A percentile compares a stretch with the other conserved stretches of the same genome.
Evolutionary conservation across 2,888 invertebrate species (phyloP).

Genomic region (Epistrophella euchroma): DNA sequence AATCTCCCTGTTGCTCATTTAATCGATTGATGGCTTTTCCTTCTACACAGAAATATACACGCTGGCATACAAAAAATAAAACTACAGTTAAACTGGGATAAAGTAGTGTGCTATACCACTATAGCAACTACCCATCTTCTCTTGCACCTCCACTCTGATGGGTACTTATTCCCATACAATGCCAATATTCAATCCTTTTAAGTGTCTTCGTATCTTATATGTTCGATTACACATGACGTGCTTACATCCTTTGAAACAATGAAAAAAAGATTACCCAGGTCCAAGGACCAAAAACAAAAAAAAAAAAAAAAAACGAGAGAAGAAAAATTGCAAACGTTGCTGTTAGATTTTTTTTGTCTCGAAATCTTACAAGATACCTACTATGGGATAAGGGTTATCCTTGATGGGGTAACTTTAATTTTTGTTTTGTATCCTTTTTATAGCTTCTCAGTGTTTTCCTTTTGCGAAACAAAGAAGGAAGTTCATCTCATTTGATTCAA

Average conservation of each 20-base stretch:
- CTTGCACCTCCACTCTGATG: background rate
- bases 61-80: background rate
- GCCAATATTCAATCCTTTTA: slow-evolving; percentile 74
- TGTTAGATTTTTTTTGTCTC: background rate
- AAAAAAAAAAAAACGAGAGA: background rate
- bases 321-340: slow-evolving; percentile 63
- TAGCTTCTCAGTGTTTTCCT: slow-evolving; percentile 1
- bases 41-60: slow-evolving; percentile 4
- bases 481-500: slow-evolving; percentile 57
- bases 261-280: slow-evolving; percentile 58
- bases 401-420: slow-evolving; percentile 64
- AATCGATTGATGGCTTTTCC: slow-evolving; percentile 73
- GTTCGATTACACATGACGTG: slow-evolving; percentile 73
- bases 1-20: slow-evolving; percentile 75
- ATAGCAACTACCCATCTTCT: background rate
- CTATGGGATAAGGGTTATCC: slow-evolving; percentile 42
- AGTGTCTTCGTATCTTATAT: slow-evolving; percentile 69
- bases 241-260: slow-evolving; percentile 73
- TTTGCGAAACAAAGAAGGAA: slow-evolving; percentile 48
- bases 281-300: slow-evolving; percentile 3
- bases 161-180: slow-evolving; percentile 37
- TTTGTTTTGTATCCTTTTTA: slow-evolving; percentile 25
- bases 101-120: slow-evolving; percentile 15
- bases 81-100: slow-evolving; percentile 19
- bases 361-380: slow-evolving; percentile 6